Percentiles rank a stretch among this genome's conserved stretches.
Conservation (phyloP, 2,113 vertebrate genomes). For the Saguinus imperator region DNA sequence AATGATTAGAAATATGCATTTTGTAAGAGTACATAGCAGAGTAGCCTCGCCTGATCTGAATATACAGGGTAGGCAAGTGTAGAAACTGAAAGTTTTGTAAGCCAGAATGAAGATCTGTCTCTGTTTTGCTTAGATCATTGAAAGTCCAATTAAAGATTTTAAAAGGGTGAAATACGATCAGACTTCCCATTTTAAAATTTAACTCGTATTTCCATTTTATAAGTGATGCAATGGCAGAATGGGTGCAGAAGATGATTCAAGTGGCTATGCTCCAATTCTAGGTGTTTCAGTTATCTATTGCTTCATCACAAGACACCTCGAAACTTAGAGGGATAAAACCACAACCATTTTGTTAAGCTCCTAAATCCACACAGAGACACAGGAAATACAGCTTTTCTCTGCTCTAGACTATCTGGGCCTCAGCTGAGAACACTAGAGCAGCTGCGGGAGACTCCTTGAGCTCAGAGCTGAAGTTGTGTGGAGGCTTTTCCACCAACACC, state of each 20-base stretch:
- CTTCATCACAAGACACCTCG: not conserved
- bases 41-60: not conserved
- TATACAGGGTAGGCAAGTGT: not conserved
- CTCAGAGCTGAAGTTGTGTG: not conserved
- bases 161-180: not conserved
- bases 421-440: not conserved
- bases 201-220: not conserved
- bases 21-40: not conserved
- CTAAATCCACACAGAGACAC: not conserved
- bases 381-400: not conserved
- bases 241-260: not conserved
- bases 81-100: not conserved
- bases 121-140: not conserved
- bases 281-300: not conserved
- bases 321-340: not conserved
- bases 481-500: not conserved
- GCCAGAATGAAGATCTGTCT: not conserved
- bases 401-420: not conserved
- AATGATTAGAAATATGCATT: not conserved
- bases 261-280: not conserved
- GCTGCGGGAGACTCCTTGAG: not conserved
- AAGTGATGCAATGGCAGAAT: not conserved
- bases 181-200: not conserved
- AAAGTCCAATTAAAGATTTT: not conserved
- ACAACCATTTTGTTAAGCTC: not conserved